Base-by-base conservation (phyloP, 2,113 vertebrate species). In the Hippocampus comes region DNA sequence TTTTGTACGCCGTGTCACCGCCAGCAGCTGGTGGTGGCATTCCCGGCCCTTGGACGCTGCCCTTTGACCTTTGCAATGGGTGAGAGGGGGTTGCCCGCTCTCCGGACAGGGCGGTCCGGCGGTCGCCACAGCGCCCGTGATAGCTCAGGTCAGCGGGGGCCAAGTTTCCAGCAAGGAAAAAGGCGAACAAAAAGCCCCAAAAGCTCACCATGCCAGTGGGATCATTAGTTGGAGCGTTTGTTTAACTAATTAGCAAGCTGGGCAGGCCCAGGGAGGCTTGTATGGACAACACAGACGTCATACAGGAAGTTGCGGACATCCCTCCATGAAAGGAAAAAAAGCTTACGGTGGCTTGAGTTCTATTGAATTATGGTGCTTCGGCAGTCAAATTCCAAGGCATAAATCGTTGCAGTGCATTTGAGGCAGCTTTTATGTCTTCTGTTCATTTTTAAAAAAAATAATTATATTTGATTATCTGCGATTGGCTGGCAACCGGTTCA, bases 191-290 rank as follows among this genome's bases (percentile, higher is more conserved):
- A 98, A 90, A 91, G 46, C 49, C 90, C 85, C 85, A 81, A 89
- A 84, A 93, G 93, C 91, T 88, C 76, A 56, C 83, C 91, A 89
- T 89, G 91, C 90, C 95, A 82, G 88, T 89, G 94, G 93, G 91
- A 92, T 93, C 92, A 91, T 90, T 93, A 95, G 93, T 87, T 84
- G 91, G 93, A 94, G 91, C 91, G 94, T 98, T 98, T 98, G 95
- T 94, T 95, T 94, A 97, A 97, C 95, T 92, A 93, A 98, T 98
- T 98, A 97, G 94, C 92, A 92, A 94, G 93, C 94, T 94, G 94
- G 94, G 96, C 93, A 94, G 93, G 94, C 92, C 94, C 91, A 73
- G 92, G 75, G 92, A 92, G 94, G 92, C 89, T 92, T 91, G 92
- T 92, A 83, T 65, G 91, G 91, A 87, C 90, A 64, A 94, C 92